These are phyloP conservation scores for Alexandromys fortis DNA, from an alignment of 2,113 vertebrate genomes.

Conservation along the genomic window DNA sequence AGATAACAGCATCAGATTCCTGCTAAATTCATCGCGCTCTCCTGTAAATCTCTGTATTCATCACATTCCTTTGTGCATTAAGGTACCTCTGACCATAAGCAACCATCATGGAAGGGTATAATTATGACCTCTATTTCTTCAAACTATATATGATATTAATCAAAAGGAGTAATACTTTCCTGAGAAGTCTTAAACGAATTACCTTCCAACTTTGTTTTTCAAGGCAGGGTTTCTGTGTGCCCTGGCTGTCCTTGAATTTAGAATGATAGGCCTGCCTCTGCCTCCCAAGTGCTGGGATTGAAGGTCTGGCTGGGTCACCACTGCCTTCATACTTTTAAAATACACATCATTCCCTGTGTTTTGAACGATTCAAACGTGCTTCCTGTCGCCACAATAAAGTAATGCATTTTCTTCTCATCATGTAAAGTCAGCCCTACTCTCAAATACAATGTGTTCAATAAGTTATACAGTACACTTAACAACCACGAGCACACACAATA, in stretches of 20 bases:
- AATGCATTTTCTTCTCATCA: constrained; percentile 16
- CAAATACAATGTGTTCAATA: background rate
- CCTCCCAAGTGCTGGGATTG: background rate
- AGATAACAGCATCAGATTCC: background rate
- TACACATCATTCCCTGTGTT: background rate
- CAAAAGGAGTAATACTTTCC: constrained; percentile 15
- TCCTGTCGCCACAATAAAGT: background rate
- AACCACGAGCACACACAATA: background rate
- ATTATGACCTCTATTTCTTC: background rate
- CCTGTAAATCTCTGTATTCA: background rate
- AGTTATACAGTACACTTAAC: background rate
- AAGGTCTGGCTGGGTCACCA: background rate
- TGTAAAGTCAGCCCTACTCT: background rate
- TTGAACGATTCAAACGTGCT: background rate
- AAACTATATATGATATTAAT: background rate
- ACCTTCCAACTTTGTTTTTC: background rate
- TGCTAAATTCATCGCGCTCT: background rate
- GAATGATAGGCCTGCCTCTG: background rate
- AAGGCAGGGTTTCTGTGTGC: background rate
- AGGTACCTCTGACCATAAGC: background rate
- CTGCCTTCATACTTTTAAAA: background rate
- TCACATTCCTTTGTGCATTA: background rate
- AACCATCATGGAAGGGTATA: background rate
- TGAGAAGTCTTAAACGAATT: constrained; percentile 7
- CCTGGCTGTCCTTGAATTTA: background rate